Percentiles rank a stretch among this genome's conserved stretches.
These are phyloP conservation scores for Drosophila vallismaia DNA, from an alignment of 2,888 invertebrate species.

Conservation along the genomic window DNA sequence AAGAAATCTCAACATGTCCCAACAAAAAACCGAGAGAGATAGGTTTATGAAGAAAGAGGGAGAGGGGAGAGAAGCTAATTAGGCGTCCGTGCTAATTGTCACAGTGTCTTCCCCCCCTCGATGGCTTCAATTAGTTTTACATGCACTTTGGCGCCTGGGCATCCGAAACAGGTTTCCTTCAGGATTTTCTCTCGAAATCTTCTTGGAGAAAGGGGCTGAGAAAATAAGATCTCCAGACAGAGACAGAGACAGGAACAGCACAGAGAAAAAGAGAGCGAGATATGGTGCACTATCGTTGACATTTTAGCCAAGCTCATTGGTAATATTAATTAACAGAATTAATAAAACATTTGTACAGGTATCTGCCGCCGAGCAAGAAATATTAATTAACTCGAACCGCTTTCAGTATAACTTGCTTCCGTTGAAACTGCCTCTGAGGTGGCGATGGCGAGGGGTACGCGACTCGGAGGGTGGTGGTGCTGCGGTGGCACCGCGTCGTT, in stretches of 20 bases:
- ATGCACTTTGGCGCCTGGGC: constrained; percentile 75
- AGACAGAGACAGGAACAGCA: constrained; percentile 10
- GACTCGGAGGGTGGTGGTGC: neutral
- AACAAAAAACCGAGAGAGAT: constrained; percentile 1
- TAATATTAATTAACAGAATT: constrained; percentile 76
- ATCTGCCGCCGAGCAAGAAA: constrained; percentile 46
- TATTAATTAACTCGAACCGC: constrained; percentile 73
- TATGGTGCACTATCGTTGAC: constrained; percentile 54
- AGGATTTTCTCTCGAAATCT: neutral
- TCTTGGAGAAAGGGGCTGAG: constrained; percentile 27
- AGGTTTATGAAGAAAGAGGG: neutral
- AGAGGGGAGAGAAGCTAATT: constrained; percentile 54
- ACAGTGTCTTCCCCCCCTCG: constrained; percentile 49
- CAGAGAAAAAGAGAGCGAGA: constrained; percentile 1
- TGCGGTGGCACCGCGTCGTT: constrained; percentile 26
- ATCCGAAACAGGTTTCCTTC: constrained; percentile 57
- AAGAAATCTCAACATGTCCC: constrained; percentile 15
- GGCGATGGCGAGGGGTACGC: neutral
- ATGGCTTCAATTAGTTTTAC: constrained; percentile 68
- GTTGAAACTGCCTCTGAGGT: constrained; percentile 18
- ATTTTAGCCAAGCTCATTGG: constrained; percentile 65
- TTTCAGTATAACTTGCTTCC: constrained; percentile 51
- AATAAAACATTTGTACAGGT: constrained; percentile 72
- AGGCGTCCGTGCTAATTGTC: constrained; percentile 49
- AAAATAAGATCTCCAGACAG: constrained; percentile 21